A percentile compares a stretch with the other conserved stretches of the same genome.
Conservation (phyloP, 2,113 vertebrate species). For the Pyxicephalus adspersus region DNA sequence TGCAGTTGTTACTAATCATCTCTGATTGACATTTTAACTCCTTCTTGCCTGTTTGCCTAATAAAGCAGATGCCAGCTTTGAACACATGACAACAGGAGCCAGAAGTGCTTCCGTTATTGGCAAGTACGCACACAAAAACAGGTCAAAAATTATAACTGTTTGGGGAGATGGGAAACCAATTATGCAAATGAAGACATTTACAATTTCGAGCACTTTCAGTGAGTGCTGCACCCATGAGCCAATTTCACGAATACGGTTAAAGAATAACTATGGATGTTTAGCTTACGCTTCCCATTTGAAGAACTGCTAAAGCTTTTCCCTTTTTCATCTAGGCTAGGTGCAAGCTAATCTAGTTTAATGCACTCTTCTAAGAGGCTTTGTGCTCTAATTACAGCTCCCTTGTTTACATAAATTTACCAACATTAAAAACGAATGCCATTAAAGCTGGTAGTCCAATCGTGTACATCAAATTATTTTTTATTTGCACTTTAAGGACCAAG, state of each 20-base stretch:
- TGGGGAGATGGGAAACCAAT: conserved; percentile 57
- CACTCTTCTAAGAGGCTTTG: conserved; percentile 48
- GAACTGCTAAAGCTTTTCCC: conserved; percentile 54
- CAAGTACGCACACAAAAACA: conserved; percentile 51
- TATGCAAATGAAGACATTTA: conserved; percentile 49
- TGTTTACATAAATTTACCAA: conserved; percentile 33
- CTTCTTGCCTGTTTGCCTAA: conserved; percentile 39
- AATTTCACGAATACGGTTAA: conserved; percentile 54
- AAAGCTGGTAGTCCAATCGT: conserved; percentile 12
- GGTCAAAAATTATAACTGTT: conserved; percentile 60
- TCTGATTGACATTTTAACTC: conserved; percentile 61
- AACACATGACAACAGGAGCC: conserved; percentile 58
- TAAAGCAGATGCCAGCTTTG: conserved; percentile 56
- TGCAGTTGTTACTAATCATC: conserved; percentile 61
- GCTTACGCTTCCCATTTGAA: conserved; percentile 58
- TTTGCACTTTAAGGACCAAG: no score
- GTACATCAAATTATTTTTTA: not conserved
- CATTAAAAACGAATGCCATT: not conserved
- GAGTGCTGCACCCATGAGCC: conserved; percentile 4
- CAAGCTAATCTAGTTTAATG: conserved; percentile 43
- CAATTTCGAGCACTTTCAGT: conserved; percentile 18
- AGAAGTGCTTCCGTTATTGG: conserved; percentile 60
- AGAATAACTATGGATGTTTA: conserved; percentile 52
- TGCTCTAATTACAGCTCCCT: conserved; percentile 34
- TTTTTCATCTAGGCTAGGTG: conserved; percentile 48